A percentile compares a stretch with the other conserved stretches of the same genome.
These are phyloP conservation scores for Chaetodon trifasciatus DNA, from an alignment of 2,797 vertebrate species.

Conservation along the genomic window DNA sequence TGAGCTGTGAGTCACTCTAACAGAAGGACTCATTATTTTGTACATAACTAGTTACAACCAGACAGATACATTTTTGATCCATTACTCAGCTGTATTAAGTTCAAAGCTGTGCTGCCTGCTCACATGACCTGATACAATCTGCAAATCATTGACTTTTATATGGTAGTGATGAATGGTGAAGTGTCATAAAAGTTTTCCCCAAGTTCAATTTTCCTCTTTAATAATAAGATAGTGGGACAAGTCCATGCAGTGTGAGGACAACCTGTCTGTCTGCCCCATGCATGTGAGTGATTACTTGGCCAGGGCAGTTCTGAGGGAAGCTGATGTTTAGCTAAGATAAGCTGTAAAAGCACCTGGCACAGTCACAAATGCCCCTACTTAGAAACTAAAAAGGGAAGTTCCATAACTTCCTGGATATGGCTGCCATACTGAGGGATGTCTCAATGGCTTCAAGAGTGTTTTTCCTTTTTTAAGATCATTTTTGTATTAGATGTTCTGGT, in stretches of 20 bases:
- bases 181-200: neutral
- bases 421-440: constrained; percentile 3
- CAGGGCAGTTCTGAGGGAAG: constrained; percentile 53
- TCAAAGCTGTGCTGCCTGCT: neutral
- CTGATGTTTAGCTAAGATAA: constrained; percentile 85
- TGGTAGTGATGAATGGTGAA: neutral
- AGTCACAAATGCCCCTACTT: constrained; percentile 21
- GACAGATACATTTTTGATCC: neutral
- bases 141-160: neutral
- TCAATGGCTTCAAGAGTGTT: neutral
- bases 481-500: neutral
- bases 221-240: constrained; percentile 4
- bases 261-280: constrained; percentile 3
- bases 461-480: neutral
- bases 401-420: constrained; percentile 65
- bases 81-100: neutral
- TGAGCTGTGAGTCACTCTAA: constrained; percentile 13
- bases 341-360: constrained; percentile 72
- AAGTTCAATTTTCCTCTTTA: neutral
- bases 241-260: constrained; percentile 3
- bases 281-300: neutral
- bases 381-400: constrained; percentile 77
- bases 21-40: neutral
- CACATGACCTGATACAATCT: neutral
- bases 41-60: neutral